Conservation (phyloP, 2,113 vertebrate genomes). For the Clarias macrocephalus region DNA sequence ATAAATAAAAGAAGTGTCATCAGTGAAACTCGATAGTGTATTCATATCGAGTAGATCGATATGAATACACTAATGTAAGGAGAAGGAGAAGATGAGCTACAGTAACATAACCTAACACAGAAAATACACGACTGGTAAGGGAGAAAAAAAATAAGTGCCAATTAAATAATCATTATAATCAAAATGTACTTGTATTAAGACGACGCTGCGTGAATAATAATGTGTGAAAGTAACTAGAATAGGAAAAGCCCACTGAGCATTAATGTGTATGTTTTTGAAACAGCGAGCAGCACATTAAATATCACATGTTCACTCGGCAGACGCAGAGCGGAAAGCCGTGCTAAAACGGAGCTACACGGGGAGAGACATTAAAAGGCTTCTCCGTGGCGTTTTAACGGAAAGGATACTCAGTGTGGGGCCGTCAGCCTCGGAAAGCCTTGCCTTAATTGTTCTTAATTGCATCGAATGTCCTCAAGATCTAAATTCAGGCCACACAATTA, state of each 20-base stretch:
- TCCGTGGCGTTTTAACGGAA: neutral
- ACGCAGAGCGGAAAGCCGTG: neutral
- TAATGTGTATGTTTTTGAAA: neutral
- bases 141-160: neutral
- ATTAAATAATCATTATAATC: neutral
- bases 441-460: constrained; percentile 39
- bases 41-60: neutral
- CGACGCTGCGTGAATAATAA: neutral
- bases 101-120: neutral
- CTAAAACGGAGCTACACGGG: neutral
- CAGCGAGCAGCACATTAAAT: neutral
- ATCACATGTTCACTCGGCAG: neutral
- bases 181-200: neutral
- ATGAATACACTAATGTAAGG: neutral
- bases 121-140: neutral
- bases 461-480: neutral
- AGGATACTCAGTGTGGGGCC: neutral
- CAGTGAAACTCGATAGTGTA: neutral
- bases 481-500: constrained; percentile 3
- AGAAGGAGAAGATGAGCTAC: neutral
- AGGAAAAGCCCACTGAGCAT: neutral
- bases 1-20: neutral
- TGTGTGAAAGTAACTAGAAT: neutral
- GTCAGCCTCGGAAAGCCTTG: constrained; percentile 4
- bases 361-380: neutral